phyloP scores from a whole-genome alignment of 2,113 vertebrate species.

The Ailurus styani region DNA sequence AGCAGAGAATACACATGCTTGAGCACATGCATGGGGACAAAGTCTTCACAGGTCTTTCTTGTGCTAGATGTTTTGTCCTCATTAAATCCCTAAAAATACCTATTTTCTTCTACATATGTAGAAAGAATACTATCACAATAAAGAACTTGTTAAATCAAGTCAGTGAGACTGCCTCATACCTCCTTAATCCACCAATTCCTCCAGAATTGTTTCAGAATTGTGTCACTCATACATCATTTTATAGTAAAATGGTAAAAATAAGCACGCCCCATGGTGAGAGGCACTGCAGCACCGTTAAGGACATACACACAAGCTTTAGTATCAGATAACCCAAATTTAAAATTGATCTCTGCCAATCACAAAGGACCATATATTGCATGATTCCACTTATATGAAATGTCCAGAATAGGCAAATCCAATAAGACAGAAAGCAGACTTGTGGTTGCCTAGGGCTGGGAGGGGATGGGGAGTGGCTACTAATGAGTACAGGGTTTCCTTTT shows the following conservation, averaged over 20 bases:
- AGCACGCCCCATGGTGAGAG: background rate
- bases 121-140: background rate
- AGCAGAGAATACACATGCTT: background rate
- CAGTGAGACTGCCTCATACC: background rate
- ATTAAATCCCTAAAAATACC: conserved; percentile 18
- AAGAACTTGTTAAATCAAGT: background rate
- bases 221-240: background rate
- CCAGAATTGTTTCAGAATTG: background rate
- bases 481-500: background rate
- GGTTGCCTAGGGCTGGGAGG: background rate
- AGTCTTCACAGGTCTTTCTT: background rate
- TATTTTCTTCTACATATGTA: background rate
- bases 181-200: conserved; percentile 5
- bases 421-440: background rate
- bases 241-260: background rate
- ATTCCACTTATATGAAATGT: background rate
- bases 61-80: background rate
- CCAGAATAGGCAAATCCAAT: background rate
- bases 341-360: background rate
- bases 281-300: background rate
- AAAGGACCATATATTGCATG: background rate
- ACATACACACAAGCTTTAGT: background rate
- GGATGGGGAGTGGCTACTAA: background rate
- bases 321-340: background rate
- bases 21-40: background rate